Evolutionary conservation across 2,888 invertebrate genomes (phyloP).

Genomic region (Desoria tigrina): DNA sequence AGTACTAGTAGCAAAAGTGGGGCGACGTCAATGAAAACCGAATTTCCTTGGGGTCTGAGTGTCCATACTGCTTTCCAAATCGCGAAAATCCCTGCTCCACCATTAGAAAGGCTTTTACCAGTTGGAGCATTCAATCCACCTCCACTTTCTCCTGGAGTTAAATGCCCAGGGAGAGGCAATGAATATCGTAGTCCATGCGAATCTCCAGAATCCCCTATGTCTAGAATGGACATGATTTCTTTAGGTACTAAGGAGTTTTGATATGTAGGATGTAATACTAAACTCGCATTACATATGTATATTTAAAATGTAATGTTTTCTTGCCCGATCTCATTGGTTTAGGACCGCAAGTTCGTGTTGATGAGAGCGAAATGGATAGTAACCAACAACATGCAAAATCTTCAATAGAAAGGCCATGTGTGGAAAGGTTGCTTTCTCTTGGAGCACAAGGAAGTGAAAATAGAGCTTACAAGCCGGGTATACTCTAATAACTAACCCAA

Average conservation of each 20-base stretch:
- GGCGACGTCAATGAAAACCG: constrained; percentile 36
- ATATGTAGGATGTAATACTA: too few relatives aligned
- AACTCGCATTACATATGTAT: neutral
- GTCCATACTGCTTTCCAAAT: constrained; percentile 55
- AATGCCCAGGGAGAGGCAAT: constrained; percentile 33
- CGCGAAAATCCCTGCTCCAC: constrained; percentile 56
- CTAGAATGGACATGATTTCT: constrained; percentile 74
- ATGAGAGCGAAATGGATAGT: constrained; percentile 35
- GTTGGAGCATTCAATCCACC: constrained; percentile 59
- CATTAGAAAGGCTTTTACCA: constrained; percentile 64
- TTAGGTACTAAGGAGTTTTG: constrained; percentile 56
- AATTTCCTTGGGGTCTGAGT: constrained; percentile 56
- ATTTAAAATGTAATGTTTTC: neutral
- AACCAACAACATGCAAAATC: constrained; percentile 2
- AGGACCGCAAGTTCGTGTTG: constrained; percentile 49
- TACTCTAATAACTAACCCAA: too few relatives aligned
- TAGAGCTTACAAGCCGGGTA: constrained; percentile 11
- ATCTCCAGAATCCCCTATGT: constrained; percentile 78
- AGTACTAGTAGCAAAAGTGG: constrained; percentile 48
- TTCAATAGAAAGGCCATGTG: constrained; percentile 45
- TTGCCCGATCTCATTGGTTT: too few relatives aligned
- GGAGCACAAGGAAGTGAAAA: constrained; percentile 29
- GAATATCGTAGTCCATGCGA: constrained; percentile 60
- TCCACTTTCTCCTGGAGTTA: constrained; percentile 49
- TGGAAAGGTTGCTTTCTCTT: constrained; percentile 51